Conservation (phyloP, 2,797 vertebrate species). For the Leptoclinus maculatus region DNA sequence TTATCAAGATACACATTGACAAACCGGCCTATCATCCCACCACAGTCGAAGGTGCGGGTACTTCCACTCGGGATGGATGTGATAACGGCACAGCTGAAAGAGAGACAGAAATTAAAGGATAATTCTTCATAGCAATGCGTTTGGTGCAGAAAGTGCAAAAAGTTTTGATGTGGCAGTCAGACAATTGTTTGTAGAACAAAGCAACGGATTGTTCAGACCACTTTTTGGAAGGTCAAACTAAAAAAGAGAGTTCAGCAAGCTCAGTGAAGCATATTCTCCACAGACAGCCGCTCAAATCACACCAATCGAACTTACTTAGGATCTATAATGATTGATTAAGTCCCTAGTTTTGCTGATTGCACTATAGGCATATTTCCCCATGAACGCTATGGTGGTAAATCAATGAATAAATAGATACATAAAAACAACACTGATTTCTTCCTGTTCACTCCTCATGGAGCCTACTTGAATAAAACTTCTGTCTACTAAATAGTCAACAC, state of each 20-base stretch:
- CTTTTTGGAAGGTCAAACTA: neutral
- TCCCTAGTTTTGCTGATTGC: neutral
- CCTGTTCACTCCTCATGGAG: neutral
- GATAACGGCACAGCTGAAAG: neutral
- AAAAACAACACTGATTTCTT: neutral
- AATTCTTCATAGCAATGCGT: neutral
- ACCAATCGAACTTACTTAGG: neutral
- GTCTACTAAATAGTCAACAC: no score
- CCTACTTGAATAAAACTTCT: neutral
- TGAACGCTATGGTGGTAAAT: no score
- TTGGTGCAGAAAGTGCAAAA: neutral
- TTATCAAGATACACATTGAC: neutral
- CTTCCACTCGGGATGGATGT: neutral
- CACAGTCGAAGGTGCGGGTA: neutral
- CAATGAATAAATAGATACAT: neutral
- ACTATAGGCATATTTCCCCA: no score
- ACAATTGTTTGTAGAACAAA: neutral
- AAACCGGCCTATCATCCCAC: slow-evolving; percentile 7
- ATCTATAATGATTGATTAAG: neutral
- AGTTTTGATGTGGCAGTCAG: neutral
- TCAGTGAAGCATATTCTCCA: neutral
- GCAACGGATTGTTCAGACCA: neutral
- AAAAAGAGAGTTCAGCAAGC: neutral
- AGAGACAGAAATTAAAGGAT: neutral
- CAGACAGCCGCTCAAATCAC: neutral